Evolutionary conservation across 92 coral and sea anemone genomes (phyloP).

Genomic region (Meandrina meandrites): DNA sequence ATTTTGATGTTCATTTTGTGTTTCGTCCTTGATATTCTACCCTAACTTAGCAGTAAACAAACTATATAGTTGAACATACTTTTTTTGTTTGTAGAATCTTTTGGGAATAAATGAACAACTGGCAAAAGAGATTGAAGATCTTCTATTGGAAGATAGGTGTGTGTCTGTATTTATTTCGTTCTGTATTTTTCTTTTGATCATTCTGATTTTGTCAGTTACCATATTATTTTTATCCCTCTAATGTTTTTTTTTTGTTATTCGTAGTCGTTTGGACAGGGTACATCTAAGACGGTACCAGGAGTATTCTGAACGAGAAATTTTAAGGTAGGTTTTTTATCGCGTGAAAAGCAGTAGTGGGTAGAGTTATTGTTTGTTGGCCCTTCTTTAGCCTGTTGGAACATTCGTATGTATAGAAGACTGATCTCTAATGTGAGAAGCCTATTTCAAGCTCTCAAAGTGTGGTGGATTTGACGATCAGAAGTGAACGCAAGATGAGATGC

Average conservation of each 20-base stretch:
- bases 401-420: too few relatives aligned
- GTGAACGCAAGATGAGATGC: too few relatives aligned
- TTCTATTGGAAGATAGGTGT: slow-evolving; percentile 92
- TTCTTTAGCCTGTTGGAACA: too few relatives aligned
- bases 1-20: too few relatives aligned
- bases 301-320: slow-evolving; percentile 89
- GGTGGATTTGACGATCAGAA: too few relatives aligned
- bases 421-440: too few relatives aligned
- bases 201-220: background rate
- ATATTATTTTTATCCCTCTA: background rate
- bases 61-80: too few relatives aligned
- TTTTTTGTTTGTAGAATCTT: slow-evolving; percentile 66
- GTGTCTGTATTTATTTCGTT: background rate
- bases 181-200: background rate
- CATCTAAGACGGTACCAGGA: slow-evolving; percentile 92
- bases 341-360: background rate
- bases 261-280: slow-evolving; percentile 92
- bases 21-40: too few relatives aligned
- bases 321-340: slow-evolving; percentile 69
- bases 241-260: background rate
- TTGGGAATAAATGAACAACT: slow-evolving; percentile 89
- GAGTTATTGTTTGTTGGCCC: background rate
- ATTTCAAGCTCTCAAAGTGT: too few relatives aligned
- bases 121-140: slow-evolving; percentile 82
- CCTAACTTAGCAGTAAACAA: too few relatives aligned